Evolutionary conservation across 1,140 invertebrate genomes (phyloP).

Genomic region (Gerris buenoi): DNA sequence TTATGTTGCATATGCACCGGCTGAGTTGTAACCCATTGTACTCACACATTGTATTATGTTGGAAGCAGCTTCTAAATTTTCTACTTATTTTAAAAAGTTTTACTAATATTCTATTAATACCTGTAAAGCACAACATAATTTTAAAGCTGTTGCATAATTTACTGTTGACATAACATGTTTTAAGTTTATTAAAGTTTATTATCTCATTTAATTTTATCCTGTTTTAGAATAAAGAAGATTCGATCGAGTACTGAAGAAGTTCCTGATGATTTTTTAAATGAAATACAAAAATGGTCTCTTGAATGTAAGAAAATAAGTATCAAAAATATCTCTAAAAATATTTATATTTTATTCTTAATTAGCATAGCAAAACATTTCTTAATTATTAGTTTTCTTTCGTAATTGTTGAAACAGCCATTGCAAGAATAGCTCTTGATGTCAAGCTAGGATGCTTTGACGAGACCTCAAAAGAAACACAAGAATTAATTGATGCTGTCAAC

Average conservation of each 20-base stretch:
- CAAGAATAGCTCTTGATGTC: conserved; percentile 59
- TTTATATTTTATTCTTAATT: too few species aligned
- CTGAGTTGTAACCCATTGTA: too few species aligned
- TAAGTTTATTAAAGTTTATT: background rate
- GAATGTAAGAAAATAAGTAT: conserved; percentile 68
- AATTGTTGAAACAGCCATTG: conserved; percentile 43
- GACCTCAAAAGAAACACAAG: conserved; percentile 43
- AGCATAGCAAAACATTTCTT: too few species aligned
- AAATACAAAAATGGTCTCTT: conserved; percentile 73
- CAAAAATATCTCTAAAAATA: too few species aligned
- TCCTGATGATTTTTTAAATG: conserved; percentile 58
- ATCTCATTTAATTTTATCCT: background rate
- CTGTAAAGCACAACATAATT: too few species aligned
- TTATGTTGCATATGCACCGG: too few species aligned
- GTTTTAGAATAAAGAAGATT: conserved; percentile 49
- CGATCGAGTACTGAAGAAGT: conserved; percentile 47
- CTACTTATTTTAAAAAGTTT: too few species aligned
- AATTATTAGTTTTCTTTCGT: background rate
- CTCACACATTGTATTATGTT: too few species aligned
- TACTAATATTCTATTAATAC: too few species aligned
- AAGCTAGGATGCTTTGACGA: conserved; percentile 57
- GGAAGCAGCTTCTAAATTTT: too few species aligned
- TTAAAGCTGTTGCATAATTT: too few species aligned
- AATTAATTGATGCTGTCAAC: conserved; percentile 60
- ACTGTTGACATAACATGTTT: background rate